Conservation (phyloP, 2,797 vertebrate species). For the Rhinophrynus dorsalis region DNA sequence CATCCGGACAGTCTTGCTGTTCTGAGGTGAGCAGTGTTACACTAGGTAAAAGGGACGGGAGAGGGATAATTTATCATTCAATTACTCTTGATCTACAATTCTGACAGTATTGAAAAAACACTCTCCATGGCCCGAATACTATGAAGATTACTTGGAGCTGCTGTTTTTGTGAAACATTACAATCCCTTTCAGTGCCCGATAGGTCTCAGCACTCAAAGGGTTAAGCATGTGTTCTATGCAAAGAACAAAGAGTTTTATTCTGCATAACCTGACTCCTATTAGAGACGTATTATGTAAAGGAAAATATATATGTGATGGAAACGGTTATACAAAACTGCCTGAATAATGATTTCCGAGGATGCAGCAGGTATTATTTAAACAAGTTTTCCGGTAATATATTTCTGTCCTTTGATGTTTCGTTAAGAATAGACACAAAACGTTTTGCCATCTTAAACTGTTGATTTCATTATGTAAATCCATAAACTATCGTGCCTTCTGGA, state of each 20-base stretch:
- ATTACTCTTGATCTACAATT: no score
- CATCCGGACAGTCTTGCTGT: no score
- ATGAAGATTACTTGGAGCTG: no score
- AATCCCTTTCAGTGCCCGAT: no score
- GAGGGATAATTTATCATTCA: no score
- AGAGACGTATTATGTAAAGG: conserved; percentile 4
- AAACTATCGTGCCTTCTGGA: conserved; percentile 22
- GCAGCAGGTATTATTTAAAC: conserved; percentile 7
- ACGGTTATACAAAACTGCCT: background rate
- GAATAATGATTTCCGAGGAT: conserved; percentile 6
- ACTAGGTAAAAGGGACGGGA: no score
- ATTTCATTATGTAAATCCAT: conserved; percentile 30
- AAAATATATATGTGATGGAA: conserved; percentile 6
- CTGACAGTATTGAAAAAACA: no score
- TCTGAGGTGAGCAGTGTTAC: no score
- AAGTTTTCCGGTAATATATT: background rate
- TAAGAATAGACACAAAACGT: background rate
- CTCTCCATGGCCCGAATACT: no score
- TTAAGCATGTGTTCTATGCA: no score
- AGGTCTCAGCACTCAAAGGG: no score
- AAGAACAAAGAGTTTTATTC: background rate
- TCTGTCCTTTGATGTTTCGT: conserved; percentile 8
- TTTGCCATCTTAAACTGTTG: conserved; percentile 30
- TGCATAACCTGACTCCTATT: conserved; percentile 18
- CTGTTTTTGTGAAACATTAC: no score